Conservation (phyloP, 2,888 invertebrate genomes). For the Allophyes oxyacanthae region DNA sequence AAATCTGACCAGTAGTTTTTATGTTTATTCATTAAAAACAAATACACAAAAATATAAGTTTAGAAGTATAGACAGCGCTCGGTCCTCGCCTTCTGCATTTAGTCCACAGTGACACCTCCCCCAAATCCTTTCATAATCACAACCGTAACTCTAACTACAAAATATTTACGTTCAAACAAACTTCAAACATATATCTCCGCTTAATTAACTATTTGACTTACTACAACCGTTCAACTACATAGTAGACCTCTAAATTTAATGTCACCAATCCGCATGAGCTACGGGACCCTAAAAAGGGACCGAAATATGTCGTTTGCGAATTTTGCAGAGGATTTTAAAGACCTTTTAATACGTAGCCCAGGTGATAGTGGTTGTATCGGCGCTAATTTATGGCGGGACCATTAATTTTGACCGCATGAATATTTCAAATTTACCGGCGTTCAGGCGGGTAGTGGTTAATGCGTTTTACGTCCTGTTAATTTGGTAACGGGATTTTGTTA, state of each 20-base stretch:
- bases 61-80: too few species aligned
- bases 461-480: constrained; percentile 56
- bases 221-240: constrained; percentile 28
- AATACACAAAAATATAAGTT: too few species aligned
- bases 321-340: constrained; percentile 57
- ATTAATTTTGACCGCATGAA: constrained; percentile 57
- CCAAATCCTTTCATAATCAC: too few species aligned
- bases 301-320: constrained; percentile 58
- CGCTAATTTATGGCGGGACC: constrained; percentile 57
- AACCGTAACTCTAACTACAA: too few species aligned
- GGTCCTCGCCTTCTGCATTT: too few species aligned
- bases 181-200: constrained; percentile 33
- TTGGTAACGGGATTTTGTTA: constrained; percentile 40
- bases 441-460: constrained; percentile 51
- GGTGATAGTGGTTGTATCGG: constrained; percentile 57
- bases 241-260: constrained; percentile 49
- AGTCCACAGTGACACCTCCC: too few species aligned
- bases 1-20: too few species aligned
- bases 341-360: constrained; percentile 52
- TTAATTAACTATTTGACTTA: constrained; percentile 27
- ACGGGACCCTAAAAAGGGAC: constrained; percentile 54
- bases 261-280: constrained; percentile 50
- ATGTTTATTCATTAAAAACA: too few species aligned
- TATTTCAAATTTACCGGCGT: constrained; percentile 52
- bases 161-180: constrained; percentile 5